Conservation (phyloP, 2,113 vertebrate genomes). For the Bothrops jararaca region DNA sequence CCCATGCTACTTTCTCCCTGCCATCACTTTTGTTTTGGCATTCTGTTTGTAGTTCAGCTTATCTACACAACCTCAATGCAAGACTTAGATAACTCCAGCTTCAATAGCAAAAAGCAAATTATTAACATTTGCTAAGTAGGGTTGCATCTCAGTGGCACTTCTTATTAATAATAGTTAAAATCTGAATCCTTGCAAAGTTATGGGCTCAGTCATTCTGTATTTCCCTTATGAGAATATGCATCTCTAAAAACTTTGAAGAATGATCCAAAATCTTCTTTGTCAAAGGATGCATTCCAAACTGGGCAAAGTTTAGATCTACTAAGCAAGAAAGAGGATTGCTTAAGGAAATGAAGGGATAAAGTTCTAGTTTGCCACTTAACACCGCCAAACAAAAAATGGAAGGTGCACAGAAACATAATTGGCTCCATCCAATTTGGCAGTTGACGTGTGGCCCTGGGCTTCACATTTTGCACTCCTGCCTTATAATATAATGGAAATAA, state of each 20-base stretch:
- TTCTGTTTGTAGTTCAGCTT: background rate
- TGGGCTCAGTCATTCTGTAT: background rate
- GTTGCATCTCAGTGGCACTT: constrained; percentile 37
- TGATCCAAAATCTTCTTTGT: background rate
- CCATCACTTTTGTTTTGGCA: background rate
- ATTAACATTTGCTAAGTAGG: background rate
- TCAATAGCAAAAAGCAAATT: background rate
- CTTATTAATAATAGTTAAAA: constrained; percentile 54
- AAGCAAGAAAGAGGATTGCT: background rate
- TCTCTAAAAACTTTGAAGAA: background rate
- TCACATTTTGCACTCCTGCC: background rate
- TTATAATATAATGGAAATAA: background rate
- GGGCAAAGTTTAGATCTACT: background rate
- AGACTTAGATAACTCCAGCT: background rate
- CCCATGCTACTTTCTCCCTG: background rate
- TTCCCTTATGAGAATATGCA: background rate
- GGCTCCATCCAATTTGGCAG: background rate
- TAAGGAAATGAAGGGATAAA: background rate
- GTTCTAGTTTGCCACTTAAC: background rate
- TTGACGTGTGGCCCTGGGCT: background rate
- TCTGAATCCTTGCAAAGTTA: constrained; percentile 29
- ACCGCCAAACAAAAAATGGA: background rate
- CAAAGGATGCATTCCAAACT: background rate
- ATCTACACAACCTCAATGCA: background rate
- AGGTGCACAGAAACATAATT: background rate